Evolutionary conservation across 1,140 invertebrate genomes (phyloP).

Genomic region (Heliconius eleuchia): DNA sequence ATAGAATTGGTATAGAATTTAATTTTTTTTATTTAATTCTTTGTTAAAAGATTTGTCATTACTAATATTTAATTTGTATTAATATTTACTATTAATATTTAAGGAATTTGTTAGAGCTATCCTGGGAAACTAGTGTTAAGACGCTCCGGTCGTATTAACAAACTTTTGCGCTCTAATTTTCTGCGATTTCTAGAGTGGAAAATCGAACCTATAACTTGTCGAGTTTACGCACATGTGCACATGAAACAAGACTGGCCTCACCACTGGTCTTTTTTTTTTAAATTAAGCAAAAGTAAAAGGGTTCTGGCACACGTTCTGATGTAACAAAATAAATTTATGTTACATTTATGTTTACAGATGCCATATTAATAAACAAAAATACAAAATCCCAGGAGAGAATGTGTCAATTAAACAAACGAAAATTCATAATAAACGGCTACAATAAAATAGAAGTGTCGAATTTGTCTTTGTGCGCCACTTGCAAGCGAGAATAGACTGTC

Average conservation of each 20-base stretch:
- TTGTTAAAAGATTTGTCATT: background rate
- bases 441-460: conserved; percentile 30
- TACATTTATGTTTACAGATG: background rate
- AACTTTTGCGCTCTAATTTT: too few species aligned
- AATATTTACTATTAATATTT: background rate
- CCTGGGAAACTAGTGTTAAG: too few species aligned
- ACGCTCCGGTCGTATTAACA: too few species aligned
- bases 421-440: conserved; percentile 30
- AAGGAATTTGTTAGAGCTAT: background rate
- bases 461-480: conserved; percentile 29
- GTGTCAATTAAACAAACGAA: conserved; percentile 26
- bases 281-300: too few species aligned
- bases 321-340: conserved; percentile 10
- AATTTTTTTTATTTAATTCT: background rate
- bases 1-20: background rate
- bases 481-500: conserved; percentile 25
- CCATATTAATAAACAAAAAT: conserved; percentile 28
- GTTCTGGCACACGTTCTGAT: background rate
- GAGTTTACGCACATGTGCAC: too few species aligned
- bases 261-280: too few species aligned
- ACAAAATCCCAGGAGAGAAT: conserved; percentile 25
- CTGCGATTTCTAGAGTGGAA: too few species aligned
- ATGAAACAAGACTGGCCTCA: too few species aligned
- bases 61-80: background rate
- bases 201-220: too few species aligned